A percentile compares a stretch with the other conserved stretches of the same genome.
Evolutionary conservation across 2,797 vertebrate species (phyloP).

Genomic region (Gallinago stenura): DNA sequence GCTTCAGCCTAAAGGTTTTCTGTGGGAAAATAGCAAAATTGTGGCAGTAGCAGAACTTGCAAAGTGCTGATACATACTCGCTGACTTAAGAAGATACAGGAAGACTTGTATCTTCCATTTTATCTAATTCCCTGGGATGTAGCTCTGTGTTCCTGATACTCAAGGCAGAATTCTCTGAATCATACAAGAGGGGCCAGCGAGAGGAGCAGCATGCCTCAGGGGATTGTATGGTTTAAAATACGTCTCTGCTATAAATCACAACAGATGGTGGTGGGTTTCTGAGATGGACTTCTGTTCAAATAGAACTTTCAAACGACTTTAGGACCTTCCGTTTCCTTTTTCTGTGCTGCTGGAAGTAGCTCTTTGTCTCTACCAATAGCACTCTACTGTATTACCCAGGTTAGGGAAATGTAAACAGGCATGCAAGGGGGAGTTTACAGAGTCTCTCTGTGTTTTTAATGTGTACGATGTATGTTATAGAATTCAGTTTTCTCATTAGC

Average conservation of each 20-base stretch:
- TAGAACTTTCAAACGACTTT: background rate
- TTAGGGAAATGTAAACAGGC: background rate
- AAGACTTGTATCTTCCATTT: background rate
- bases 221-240: slow-evolving; percentile 1
- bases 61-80: background rate
- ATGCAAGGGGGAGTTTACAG: background rate
- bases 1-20: background rate
- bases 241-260: background rate
- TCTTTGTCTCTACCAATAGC: background rate
- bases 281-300: background rate
- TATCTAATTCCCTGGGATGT: background rate
- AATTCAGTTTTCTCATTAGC: background rate
- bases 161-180: background rate
- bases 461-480: background rate
- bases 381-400: background rate
- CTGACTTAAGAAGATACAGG: background rate
- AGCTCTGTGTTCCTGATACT: background rate
- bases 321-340: background rate
- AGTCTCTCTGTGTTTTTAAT: background rate
- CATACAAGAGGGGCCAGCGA: background rate
- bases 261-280: background rate
- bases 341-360: background rate
- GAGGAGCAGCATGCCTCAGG: background rate
- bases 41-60: background rate
- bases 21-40: background rate